phyloP scores from a whole-genome alignment of 2,113 vertebrate species.

The Sigmodon hispidus region DNA sequence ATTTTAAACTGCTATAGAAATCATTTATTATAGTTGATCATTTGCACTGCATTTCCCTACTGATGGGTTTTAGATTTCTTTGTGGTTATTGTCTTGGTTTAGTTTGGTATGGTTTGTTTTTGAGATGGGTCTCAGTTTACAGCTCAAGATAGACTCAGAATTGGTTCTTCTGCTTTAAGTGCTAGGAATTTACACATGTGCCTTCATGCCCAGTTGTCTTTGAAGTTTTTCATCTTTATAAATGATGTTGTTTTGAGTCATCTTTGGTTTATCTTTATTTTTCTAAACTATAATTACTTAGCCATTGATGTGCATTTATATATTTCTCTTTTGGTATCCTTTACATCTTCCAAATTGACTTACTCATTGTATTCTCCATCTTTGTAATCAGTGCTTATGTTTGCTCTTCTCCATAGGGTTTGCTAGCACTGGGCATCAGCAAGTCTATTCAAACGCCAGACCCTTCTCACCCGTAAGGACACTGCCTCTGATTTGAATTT shows the following conservation, averaged over 20 bases:
- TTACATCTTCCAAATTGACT: background rate
- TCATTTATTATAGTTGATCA: background rate
- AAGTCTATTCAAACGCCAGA: conserved; percentile 97
- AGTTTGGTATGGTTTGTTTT: background rate
- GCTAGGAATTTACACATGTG: background rate
- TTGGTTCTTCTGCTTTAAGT: background rate
- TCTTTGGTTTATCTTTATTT: conserved; percentile 45
- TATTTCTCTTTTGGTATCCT: conserved; percentile 5
- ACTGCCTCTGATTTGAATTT: conserved; percentile 52
- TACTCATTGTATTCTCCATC: background rate
- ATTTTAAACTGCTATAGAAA: background rate
- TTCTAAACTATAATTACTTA: conserved; percentile 11
- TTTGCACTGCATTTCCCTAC: background rate
- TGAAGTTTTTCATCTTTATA: conserved; percentile 21
- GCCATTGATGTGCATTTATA: background rate
- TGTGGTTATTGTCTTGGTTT: background rate
- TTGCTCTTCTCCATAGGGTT: conserved; percentile 83
- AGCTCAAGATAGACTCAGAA: background rate
- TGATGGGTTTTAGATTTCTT: conserved; percentile 34
- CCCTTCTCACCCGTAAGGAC: conserved; percentile 94
- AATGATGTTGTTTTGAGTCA: conserved; percentile 14
- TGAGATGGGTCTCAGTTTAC: background rate
- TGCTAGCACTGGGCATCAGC: conserved; percentile 96
- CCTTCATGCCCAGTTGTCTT: background rate
- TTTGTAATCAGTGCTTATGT: conserved; percentile 38